Conservation (phyloP, 2,797 vertebrate species). For the Poecile montanus region DNA sequence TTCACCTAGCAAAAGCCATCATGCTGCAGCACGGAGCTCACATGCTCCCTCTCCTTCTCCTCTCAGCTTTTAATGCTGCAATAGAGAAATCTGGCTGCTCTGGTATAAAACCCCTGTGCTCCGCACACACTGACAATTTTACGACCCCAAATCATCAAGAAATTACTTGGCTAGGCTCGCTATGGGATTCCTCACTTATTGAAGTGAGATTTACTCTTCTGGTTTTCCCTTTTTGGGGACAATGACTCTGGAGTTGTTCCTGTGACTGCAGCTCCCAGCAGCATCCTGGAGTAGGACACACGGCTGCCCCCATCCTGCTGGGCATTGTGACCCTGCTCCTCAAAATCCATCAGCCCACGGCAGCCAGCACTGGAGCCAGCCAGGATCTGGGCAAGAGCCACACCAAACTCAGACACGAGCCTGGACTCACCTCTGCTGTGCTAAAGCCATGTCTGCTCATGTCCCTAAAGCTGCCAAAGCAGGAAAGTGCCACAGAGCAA, state of each 20-base stretch:
- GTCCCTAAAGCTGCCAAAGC: neutral
- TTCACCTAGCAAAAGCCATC: neutral
- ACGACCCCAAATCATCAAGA: slow-evolving; percentile 19
- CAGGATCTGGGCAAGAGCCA: neutral
- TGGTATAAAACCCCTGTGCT: neutral
- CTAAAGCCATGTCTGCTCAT: neutral
- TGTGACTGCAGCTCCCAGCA: neutral
- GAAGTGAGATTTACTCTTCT: slow-evolving; percentile 1
- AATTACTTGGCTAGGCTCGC: slow-evolving; percentile 18
- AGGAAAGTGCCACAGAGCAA: neutral
- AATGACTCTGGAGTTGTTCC: neutral
- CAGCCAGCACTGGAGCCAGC: neutral
- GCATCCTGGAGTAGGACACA: neutral
- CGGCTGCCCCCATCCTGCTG: neutral
- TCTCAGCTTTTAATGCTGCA: slow-evolving; percentile 1
- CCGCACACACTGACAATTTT: slow-evolving; percentile 16
- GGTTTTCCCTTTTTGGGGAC: neutral
- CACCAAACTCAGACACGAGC: fast-evolving
- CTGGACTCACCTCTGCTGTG: neutral
- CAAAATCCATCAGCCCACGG: fast-evolving
- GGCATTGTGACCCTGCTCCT: neutral
- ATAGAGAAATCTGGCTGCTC: neutral
- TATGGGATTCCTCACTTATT: neutral
- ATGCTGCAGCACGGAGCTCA: neutral
- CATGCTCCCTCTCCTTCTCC: neutral